Conservation (phyloP, 2,113 vertebrate genomes). For the Leptosomus discolor region DNA sequence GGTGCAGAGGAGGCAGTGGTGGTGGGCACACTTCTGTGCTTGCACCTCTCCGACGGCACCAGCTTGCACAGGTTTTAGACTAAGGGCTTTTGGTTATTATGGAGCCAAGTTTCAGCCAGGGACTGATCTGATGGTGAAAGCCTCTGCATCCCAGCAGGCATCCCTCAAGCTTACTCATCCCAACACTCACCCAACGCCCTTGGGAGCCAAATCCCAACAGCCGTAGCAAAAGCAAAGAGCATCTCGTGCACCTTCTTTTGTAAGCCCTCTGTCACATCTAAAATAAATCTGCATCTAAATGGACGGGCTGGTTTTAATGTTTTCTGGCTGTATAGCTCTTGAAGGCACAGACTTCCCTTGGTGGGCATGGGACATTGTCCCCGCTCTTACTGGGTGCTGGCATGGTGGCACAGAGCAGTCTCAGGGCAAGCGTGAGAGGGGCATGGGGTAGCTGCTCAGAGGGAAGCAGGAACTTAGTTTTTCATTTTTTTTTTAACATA, state of each 20-base stretch:
- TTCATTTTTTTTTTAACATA: background rate
- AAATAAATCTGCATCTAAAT: conserved; percentile 62
- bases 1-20: background rate
- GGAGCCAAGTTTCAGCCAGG: background rate
- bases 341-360: background rate
- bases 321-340: background rate
- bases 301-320: conserved; percentile 31
- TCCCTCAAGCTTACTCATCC: background rate
- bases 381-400: background rate
- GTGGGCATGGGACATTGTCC: background rate
- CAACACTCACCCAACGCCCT: background rate
- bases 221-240: background rate
- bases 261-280: conserved; percentile 21
- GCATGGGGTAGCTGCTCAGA: background rate
- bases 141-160: background rate
- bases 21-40: background rate
- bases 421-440: background rate
- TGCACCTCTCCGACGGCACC: background rate
- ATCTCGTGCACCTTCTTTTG: conserved; percentile 25
- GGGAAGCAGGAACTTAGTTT: background rate
- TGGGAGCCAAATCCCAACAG: background rate
- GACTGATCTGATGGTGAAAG: background rate
- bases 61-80: background rate
- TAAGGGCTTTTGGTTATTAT: background rate
- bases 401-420: background rate